These are phyloP conservation scores for Phragmatobia fuliginosa DNA, from an alignment of 2,888 invertebrate species.

Conservation along the genomic window DNA sequence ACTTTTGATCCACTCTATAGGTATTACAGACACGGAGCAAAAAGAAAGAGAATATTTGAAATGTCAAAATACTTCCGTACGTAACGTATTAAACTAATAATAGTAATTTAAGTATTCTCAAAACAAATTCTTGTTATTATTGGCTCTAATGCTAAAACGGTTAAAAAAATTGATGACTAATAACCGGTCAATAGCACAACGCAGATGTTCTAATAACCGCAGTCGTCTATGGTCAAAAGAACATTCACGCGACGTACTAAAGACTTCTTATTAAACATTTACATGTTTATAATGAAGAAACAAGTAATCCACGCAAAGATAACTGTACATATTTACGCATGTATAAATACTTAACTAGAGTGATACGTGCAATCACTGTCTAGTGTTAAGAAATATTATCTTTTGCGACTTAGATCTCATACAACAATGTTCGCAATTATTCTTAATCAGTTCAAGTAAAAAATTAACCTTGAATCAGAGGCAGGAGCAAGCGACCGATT, in stretches of 20 bases:
- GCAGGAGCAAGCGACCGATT: slow-evolving; percentile 76
- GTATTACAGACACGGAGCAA: neutral
- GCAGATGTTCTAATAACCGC: slow-evolving; percentile 10
- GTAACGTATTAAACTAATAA: too few species aligned
- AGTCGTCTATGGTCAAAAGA: slow-evolving; percentile 4
- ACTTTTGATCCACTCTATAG: too few species aligned
- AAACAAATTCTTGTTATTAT: slow-evolving; percentile 12
- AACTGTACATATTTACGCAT: slow-evolving; percentile 2
- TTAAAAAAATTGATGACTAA: slow-evolving; percentile 33
- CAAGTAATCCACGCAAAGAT: neutral
- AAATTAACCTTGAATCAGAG: slow-evolving; percentile 77
- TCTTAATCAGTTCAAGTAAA: slow-evolving; percentile 68
- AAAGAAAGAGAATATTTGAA: neutral
- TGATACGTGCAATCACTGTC: slow-evolving; percentile 16
- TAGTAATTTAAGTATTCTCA: neutral
- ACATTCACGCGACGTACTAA: slow-evolving; percentile 24
- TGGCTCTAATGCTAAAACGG: slow-evolving; percentile 27
- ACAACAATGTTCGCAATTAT: slow-evolving; percentile 59
- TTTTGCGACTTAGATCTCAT: slow-evolving; percentile 46
- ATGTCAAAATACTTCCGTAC: neutral
- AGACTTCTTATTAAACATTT: neutral
- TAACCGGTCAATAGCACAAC: slow-evolving; percentile 40
- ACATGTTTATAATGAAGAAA: slow-evolving; percentile 5
- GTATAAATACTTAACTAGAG: neutral
- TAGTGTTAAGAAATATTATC: slow-evolving; percentile 34